Conservation (phyloP, 1,140 invertebrate species). For the Protaetia brevitarsis region DNA sequence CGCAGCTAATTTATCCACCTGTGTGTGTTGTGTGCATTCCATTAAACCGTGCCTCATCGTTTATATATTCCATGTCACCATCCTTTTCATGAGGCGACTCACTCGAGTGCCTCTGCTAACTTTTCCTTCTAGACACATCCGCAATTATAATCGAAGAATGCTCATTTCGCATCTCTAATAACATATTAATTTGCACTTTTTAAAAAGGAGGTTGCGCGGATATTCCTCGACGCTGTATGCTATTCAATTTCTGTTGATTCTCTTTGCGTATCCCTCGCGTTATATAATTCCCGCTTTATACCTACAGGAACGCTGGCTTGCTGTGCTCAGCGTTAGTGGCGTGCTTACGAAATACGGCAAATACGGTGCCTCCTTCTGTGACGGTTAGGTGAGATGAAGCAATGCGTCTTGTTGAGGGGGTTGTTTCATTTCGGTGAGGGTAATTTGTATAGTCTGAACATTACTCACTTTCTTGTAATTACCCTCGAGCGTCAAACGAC, state of each 20-base stretch:
- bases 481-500: slow-evolving; percentile 45
- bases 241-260: not conserved
- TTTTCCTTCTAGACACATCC: not conserved
- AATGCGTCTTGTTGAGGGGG: slow-evolving; percentile 27
- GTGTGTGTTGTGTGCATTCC: not conserved
- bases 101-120: not conserved
- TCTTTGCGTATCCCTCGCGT: not conserved
- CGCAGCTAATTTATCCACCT: slow-evolving; percentile 20
- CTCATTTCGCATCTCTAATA: not conserved
- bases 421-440: slow-evolving; percentile 28
- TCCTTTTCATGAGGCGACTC: slow-evolving; percentile 6
- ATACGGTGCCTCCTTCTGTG: not conserved
- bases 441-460: slow-evolving; percentile 38
- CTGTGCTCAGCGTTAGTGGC: not conserved
- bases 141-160: slow-evolving; percentile 8
- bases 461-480: slow-evolving; percentile 49
- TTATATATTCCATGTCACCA: slow-evolving; percentile 19
- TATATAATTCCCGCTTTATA: no score
- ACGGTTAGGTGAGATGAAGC: slow-evolving; percentile 19
- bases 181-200: slow-evolving; percentile 6
- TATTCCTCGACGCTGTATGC: not conserved
- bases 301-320: no score
- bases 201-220: no score
- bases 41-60: not conserved
- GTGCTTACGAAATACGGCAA: not conserved